Base-by-base conservation (phyloP, 2,888 invertebrate species). In the Epirrhoe tristata region DNA sequence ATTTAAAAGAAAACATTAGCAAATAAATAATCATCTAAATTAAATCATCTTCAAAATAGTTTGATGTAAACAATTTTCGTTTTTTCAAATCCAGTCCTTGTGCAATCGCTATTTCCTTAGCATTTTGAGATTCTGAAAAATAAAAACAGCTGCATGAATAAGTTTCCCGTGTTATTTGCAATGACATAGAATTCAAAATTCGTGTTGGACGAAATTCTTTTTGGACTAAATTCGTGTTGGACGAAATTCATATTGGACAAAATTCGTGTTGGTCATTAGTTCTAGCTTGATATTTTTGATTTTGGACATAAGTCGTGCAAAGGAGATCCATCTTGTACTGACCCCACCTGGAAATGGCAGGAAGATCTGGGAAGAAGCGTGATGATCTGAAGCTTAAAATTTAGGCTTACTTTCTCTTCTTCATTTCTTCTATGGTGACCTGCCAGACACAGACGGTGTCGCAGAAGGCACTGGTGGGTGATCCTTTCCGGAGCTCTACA, bases 401-500 rank as follows among this genome's bases (percentile, higher is more conserved):
- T 1, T 2, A 24, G 24, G 6, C n/a, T 12, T 52, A 53, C 50
- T 54, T 72, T 71, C 14, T 64, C 66, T 74, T 74, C 36, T 57
- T 67, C 6, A 16, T 57, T 48, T 71, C 67, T 46, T 70, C 67
- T 0, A 67, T 39, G 8, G 61, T 46, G 17, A 79, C 79, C 34
- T 65, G 74, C 70, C 74, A 79, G 1, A 76, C 34, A 60, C 77
- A 76, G 36, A 82, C 67, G 7, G 73, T 67, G 64, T 84, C 83
- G 17, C 79, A 77, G 63, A 73, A 84, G 0, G 77, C 71, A 56
- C 82, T 82, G 1, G 59, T 67, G 0, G 76, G 72, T 1, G 53
- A 55, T 0, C 69, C 55, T 61, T 81, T 82, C 16, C 74, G 77
- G 2, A 84, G 68, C 0, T 66, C 66, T 8, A 83, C 74, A 62